Conservation (phyloP, 2,797 vertebrate genomes). For the Onychomys leucogaster region DNA sequence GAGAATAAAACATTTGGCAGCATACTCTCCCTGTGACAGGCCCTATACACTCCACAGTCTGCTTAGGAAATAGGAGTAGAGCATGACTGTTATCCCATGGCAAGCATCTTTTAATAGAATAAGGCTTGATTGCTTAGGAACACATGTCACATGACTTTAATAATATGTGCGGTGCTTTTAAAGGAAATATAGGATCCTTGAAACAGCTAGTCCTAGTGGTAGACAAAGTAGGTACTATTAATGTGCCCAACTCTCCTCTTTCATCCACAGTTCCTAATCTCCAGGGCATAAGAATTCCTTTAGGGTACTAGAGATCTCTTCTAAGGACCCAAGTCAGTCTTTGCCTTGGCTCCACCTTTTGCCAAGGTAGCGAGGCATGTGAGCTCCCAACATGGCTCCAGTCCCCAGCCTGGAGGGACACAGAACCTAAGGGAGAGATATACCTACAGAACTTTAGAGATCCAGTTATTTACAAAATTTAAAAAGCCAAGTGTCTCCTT, state of each 20-base stretch:
- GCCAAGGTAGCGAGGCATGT: neutral
- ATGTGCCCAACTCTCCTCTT: neutral
- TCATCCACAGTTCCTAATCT: neutral
- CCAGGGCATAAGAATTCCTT: neutral
- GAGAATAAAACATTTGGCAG: neutral
- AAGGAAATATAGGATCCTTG: neutral
- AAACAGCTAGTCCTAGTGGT: neutral
- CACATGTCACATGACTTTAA: neutral
- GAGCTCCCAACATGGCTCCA: neutral
- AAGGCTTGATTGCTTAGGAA: conserved; percentile 20
- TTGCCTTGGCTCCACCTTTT: neutral
- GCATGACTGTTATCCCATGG: neutral
- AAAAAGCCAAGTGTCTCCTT: neutral
- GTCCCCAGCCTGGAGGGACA: neutral
- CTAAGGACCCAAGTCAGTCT: neutral
- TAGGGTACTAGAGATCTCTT: neutral
- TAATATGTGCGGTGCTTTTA: neutral
- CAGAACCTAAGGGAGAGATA: neutral
- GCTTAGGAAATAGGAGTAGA: neutral
- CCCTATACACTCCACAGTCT: neutral
- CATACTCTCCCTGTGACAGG: neutral
- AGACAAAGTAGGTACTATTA: neutral
- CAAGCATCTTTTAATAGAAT: neutral
- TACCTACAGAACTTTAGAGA: neutral
- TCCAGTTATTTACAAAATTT: neutral